Evolutionary conservation across 2,797 vertebrate genomes (phyloP), one percentile per base, ranked within the genome.

Genomic region (Ctenopoma multispine): DNA sequence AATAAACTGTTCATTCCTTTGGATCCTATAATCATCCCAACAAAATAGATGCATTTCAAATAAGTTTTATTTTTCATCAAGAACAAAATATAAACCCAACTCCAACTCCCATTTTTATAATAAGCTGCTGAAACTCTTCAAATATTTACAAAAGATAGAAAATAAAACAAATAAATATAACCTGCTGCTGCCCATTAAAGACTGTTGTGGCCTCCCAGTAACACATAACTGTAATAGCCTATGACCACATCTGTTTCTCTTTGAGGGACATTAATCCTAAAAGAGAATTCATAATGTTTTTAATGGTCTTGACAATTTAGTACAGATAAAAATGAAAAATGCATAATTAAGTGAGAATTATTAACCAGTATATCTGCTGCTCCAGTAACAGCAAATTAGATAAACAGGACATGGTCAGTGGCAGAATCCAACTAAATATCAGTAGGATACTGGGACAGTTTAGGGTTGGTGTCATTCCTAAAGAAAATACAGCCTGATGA

Each of bases 121-220:
- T 90, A 90, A 87, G 92, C 81, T 72, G 85, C 86, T 83, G 88
- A 92, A 92, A 93, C 82, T 93, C 89, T 92, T 92, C 78, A 90
- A 83, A 84, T 94, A 94, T 94, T 92, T 94, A 94, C 92, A 94
- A 89, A 93, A 92, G 89, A 93, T 94, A 94, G 70, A 94, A 93
- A 93, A 90, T 82, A 84, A 89, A 91, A 76, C 63, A 91, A 93
- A 94, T 94, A 93, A 91, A 93, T 93, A 91, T 43, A 90, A 92
- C 79, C 83, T 75, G 84, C 81, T 74, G 71, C 80, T 82, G 80
- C 71, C 87, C 65, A 20, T 68, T 46, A 82, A 81, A 85, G 81
- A 82, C 82, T 53, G 50, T 38, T 55, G 72, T 48, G 65, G 62
- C 83, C 78, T 84, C 51, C 44, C 18, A 13, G 69, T 81, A 77